Base-by-base conservation (phyloP, 2,113 vertebrate genomes). In the Triplophysa rosa region DNA sequence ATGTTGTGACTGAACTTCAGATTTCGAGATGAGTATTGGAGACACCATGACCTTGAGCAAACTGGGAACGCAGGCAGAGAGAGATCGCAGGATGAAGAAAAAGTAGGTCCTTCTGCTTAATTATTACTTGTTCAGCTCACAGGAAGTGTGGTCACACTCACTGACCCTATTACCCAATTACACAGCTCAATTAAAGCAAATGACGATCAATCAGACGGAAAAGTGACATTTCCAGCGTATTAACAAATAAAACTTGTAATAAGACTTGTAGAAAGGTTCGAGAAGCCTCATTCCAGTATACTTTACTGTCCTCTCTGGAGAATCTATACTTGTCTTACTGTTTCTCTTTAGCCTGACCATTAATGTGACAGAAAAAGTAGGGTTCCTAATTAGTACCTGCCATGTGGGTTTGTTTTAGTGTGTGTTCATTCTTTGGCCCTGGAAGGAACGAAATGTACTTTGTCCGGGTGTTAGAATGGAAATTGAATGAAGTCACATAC, bases 11-110 rank as follows among this genome's bases (percentile, higher is more conserved):
- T 86, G 61, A 59, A 64, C 95, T 84, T 88, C 90, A 67, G 97
- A 99, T 16, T 80, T 94, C 67, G 97, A 99, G 54, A 95, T 95
- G 87, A 87, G 91, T 80, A 92, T 97, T 3, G 95, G 95, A 67
- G 97, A 98, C 87, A 93, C 94, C 11, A 88, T 98, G 91, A 96
- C 95, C 59, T 92, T 97, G 84, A 93, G 95, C 82, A 97, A 96
- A 87, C 90, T 99, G 90, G 97, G 97, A 56, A 96, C 97, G 17
- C 96, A 99, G 87, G 96, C 97, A 0, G 97, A 99, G 89, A 94
- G 95, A 87, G 97, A 99, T 85, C 94, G 97, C 66, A 90, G 97
- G 63, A 91, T 98, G 88, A 96, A 94, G 84, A 98, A 99, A 91
- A 99, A 99, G 97, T 99, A 93, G 90, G 84, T 77, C 19, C 54